Evolutionary conservation across 2,113 vertebrate genomes (phyloP).

Genomic region (Acanthisitta chloris): DNA sequence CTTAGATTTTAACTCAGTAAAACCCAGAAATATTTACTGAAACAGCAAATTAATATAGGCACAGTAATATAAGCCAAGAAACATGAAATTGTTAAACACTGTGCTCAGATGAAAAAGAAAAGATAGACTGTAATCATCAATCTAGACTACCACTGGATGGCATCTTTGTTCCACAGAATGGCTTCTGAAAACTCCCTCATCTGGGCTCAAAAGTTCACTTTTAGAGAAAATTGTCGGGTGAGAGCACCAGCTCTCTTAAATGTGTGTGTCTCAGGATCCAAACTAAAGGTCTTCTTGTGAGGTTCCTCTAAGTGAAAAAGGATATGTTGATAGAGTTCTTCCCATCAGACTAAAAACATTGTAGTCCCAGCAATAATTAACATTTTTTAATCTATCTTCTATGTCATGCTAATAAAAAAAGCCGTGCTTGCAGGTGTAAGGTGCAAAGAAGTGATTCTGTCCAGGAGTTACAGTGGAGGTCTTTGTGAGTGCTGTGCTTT

Average conservation of each 20-base stretch:
- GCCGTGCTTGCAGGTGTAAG: not conserved
- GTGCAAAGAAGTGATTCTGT: not conserved
- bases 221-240: not conserved
- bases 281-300: not conserved
- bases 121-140: not conserved
- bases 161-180: slow-evolving; percentile 59
- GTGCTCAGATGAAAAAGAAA: not conserved
- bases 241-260: not conserved
- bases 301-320: not conserved
- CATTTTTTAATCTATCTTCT: not conserved
- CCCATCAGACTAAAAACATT: not conserved
- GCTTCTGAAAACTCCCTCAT: not conserved
- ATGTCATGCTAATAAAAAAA: not conserved
- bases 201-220: slow-evolving; percentile 1
- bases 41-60: not conserved
- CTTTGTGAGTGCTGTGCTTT: not conserved
- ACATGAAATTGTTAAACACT: not conserved
- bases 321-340: not conserved
- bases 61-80: not conserved
- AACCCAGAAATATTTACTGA: not conserved
- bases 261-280: not conserved
- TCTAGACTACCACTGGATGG: slow-evolving; percentile 67
- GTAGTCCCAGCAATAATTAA: not conserved
- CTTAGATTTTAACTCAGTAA: not conserved
- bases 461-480: not conserved